Evolutionary conservation across 2,113 vertebrate species (phyloP).

Genomic region (Ovibos moschatus): DNA sequence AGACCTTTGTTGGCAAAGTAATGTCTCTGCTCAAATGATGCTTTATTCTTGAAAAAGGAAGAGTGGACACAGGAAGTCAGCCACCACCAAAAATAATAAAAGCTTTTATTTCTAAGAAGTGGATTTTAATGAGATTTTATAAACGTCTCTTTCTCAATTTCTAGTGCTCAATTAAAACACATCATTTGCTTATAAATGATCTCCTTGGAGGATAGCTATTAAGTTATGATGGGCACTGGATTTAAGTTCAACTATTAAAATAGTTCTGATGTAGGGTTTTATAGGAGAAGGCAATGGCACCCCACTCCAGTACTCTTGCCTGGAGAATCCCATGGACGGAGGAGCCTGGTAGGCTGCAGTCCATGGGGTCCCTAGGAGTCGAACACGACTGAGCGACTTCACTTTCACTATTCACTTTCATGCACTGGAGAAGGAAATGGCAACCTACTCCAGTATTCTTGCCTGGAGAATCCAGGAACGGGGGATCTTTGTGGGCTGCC

Average conservation of each 20-base stretch:
- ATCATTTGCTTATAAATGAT: background rate
- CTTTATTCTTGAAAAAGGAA: background rate
- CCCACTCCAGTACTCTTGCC: no score
- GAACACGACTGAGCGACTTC: accelerated
- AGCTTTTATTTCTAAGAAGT: background rate
- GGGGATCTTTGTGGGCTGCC: no score
- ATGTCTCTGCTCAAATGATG: background rate
- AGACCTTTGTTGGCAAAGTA: no score
- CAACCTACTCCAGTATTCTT: no score
- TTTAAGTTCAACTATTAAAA: conserved; percentile 20
- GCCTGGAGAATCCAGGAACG: no score
- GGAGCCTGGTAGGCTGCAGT: no score
- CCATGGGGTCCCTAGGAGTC: no score
- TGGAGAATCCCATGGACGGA: no score
- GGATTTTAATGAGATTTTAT: background rate
- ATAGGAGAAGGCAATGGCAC: background rate
- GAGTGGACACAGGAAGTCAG: background rate
- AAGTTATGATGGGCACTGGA: background rate
- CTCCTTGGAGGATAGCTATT: background rate
- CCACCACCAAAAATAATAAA: background rate
- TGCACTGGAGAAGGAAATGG: no score
- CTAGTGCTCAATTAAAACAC: background rate
- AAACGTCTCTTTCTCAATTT: conserved; percentile 17
- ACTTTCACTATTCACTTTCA: no score
- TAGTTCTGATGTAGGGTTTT: background rate